Evolutionary conservation across 2,113 vertebrate species (phyloP), one percentile per base, ranked within the genome.

Genomic region (Platanista minor): DNA sequence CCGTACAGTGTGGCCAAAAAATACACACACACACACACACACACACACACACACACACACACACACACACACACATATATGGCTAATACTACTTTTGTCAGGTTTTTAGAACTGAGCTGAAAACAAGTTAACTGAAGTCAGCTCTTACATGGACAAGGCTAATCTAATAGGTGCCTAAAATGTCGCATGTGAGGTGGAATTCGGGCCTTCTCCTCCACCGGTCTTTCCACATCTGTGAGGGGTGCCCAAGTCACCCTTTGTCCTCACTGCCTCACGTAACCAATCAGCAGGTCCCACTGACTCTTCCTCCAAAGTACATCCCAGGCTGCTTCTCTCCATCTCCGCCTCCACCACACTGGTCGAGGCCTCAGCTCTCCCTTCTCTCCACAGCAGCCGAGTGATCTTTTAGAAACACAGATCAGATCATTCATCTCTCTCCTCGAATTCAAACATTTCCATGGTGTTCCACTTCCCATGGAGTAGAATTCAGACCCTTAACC

Each of bases 381-480:
- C 64, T 36, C 31, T 20, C 21, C 31, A 12, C 27, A 62, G 6
- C 29, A 33, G 54, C 54, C 6, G 7, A 57, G 54, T 57, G 54
- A 57, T 57, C 54, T 21, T 57, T 57, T 57, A 52, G 27, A 74
- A 49, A 25, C 67, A 43, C 23, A 10, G 46, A 39, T 49, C 15
- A 46, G 61, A 17, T 39, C 36, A 12, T 52, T 78, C 43, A 54
- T 17, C 54, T 74, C 57, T 27, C 13, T 64, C 8, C 31, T 81
- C n/a, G 52, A 4, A 27, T 1, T 17, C 89, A n/a, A 0, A 21
- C 43, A 21, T 71, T 33, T 13, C 52, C 1, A 0, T 29, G 71
- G 29, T 43, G 12, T 64, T 54, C 66, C 21, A 15, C 31, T 31
- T 41, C 52, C 41, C 5, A 1, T 31, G 33, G 1, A 43, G 6